Base-by-base conservation (phyloP, 2,797 vertebrate species). In the Lithobates pipiens region DNA sequence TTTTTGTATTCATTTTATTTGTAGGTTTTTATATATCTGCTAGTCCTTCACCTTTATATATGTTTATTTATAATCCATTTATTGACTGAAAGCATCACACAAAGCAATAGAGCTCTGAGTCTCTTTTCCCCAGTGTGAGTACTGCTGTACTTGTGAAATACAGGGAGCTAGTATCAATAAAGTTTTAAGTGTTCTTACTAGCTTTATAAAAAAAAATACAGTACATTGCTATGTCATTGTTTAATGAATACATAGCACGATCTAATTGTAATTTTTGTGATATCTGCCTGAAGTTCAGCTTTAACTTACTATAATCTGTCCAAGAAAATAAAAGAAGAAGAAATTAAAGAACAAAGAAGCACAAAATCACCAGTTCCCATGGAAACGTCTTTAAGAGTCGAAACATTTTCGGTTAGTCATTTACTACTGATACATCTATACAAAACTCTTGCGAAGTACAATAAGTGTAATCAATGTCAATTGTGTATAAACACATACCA, bases 391-490 rank as follows among this genome's bases (percentile, higher is more conserved):
- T 82, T 67, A 21, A 68, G 78, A 67, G 76, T 69, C 8, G 50
- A 34, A 77, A 82, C 71, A 76, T 67, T 86, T 82, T 86, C 72
- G 2, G 80, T 36, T 86, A 36, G 61, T 63, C 25, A 81, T 73
- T 76, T 76, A 71, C 78, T 57, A 71, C 63, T 86, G 29, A 68
- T 76, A 34, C 34, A 81, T 80, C 39, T 61, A 42, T 73, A 67
- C 74, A 76, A 77, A 74, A 75, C 32, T 76, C 76, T 68, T 68
- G 73, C 42, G 68, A 36, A 86, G 32, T 69, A 79, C 80, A 83
- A 78, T 71, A 86, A 75, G 75, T 42, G 36, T 83, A 86, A 86
- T 86, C 54, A 78, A 50, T 78, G 57, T 78, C 85, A 78, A 65
- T 68, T 46, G 75, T 57, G 46, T 32, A 68, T 73, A 78, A 77